Evolutionary conservation across 2,797 vertebrate species (phyloP), one percentile per base, ranked within the genome.

Genomic region (Cryptoblepharus egeriae): DNA sequence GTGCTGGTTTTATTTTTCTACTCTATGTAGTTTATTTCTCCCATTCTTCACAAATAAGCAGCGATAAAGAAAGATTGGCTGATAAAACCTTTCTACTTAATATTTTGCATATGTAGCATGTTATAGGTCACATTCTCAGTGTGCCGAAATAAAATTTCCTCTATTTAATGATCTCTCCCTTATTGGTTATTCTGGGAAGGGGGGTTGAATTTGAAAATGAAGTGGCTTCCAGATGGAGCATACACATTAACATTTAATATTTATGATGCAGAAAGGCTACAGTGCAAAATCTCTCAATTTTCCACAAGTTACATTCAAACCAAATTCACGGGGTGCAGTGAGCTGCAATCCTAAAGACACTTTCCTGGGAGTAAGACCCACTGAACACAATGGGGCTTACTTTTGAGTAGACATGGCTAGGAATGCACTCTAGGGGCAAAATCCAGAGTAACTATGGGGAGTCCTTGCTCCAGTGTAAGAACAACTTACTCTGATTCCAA

Each of bases 161-260:
- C 75, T 61, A 77, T 83, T 86, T 92, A 88, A 93, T 81, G 92
- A 82, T 90, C 82, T 91, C 85, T 91, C 85, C 85, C 87, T 90
- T 92, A 85, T 85, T 88, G 91, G 90, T 87, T 91, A 83, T 85
- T 92, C 84, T 85, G 61, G 83, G 85, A 83, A 77, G 80, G 92
- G 88, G n/a, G n/a, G n/a, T n/a, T n/a, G 85, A 90, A 89, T 87
- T 80, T 24, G 67, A 87, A 90, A 93, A 88, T 52, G 89, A 91
- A 84, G 85, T 83, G 75, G 45, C 80, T 92, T 93, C 88, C 91
- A 92, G 88, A 92, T 86, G 93, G 92, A 93, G 91, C 87, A 69
- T 85, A 83, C 80, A 87, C 88, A 91, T 90, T 91, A 88, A 77
- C 88, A 88, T 93, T 92, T 92, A 93, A 92, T 92, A 93, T 94